Evolutionary conservation across 2,797 vertebrate genomes (phyloP).

Genomic region (Gymnothorax reevesii): DNA sequence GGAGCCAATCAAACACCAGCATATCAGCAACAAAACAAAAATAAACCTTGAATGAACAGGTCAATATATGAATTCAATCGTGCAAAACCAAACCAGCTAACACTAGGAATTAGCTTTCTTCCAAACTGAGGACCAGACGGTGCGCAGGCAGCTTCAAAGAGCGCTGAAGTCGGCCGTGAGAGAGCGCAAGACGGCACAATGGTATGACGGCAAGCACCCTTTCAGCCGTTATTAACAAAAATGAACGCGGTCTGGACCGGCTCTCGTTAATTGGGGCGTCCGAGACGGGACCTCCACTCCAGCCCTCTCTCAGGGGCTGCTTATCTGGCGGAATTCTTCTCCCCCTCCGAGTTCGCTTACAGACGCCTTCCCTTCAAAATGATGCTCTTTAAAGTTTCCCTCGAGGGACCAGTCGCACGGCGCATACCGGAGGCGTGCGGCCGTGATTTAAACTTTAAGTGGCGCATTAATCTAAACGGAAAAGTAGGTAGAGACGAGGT

Average conservation of each 20-base stretch:
- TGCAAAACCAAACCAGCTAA: not conserved
- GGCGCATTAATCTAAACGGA: not conserved
- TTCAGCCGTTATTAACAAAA: slow-evolving; percentile 13
- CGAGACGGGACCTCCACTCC: not conserved
- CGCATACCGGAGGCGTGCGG: not conserved
- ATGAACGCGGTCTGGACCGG: not conserved
- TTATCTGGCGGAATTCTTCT: not conserved
- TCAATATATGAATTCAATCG: too few species aligned
- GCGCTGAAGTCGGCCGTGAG: not conserved
- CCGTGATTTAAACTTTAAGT: not conserved
- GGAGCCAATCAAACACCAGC: not conserved
- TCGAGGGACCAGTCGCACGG: not conserved
- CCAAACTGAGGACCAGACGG: not conserved
- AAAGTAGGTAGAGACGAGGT: not conserved
- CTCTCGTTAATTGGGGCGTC: slow-evolving; percentile 9
- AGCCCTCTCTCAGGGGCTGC: not conserved
- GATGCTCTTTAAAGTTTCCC: not conserved
- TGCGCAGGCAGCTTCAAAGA: not conserved
- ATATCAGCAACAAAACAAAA: not conserved
- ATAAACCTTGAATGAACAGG: not conserved
- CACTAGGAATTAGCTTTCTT: not conserved
- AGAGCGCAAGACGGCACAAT: not conserved
- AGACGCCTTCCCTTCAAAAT: not conserved
- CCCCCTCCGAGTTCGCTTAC: not conserved
- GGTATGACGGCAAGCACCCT: not conserved